phyloP scores from a whole-genome alignment of 2,113 vertebrate genomes.

The Opisthocomus hoazin region DNA sequence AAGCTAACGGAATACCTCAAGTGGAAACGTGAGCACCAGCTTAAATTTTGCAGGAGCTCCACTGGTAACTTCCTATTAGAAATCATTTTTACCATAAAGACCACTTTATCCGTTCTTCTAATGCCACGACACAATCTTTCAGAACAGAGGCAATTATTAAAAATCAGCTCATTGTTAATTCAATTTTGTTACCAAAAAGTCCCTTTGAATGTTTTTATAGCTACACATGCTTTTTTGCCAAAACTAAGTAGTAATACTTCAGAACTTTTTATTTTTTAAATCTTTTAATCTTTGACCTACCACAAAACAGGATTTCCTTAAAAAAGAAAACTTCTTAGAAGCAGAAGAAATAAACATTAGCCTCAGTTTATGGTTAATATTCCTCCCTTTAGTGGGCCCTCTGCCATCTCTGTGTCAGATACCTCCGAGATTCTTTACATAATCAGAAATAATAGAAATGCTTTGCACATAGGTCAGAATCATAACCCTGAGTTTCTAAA shows the following conservation, averaged over 20 bases:
- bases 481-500: slow-evolving; percentile 40
- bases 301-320: neutral
- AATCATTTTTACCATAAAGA: neutral
- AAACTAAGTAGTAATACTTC: neutral
- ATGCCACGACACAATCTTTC: neutral
- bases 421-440: neutral
- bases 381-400: neutral
- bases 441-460: neutral
- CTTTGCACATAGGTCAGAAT: neutral
- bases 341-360: neutral
- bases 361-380: neutral
- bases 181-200: neutral
- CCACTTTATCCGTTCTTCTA: neutral
- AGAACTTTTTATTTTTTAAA: neutral
- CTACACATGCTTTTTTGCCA: neutral
- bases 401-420: neutral
- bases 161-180: neutral
- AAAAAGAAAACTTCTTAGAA: neutral
- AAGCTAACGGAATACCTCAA: neutral
- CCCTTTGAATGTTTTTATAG: neutral
- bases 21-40: neutral
- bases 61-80: neutral
- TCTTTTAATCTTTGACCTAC: neutral
- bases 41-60: neutral
- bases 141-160: neutral